Evolutionary conservation across 53 echinoderm and acorn worm genomes (phyloP), one percentile per base, ranked within the genome.

Genomic region (Luidia sarsii): DNA sequence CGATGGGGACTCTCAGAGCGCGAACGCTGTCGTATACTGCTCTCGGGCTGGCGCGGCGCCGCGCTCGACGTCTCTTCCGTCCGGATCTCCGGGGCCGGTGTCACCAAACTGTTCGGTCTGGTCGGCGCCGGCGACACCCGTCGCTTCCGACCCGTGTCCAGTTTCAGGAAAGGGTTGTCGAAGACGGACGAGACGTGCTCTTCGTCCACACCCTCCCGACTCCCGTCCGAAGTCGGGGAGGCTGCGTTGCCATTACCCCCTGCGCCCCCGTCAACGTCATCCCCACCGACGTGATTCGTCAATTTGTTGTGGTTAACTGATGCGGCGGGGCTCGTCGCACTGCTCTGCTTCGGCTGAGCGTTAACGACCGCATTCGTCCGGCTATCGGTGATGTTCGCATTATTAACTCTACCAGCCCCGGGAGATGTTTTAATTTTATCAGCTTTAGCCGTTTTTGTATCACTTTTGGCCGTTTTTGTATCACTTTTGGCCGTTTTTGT

Each of bases 151-250:
- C 77, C 62, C n/a, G 56, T 39, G 43, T 97, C 99, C 38, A 81
- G 70, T 38, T 82, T 91, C 39, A 94, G 65, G 83, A 97, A 97
- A 10, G 94, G 94, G 50, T 97, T 97, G 25, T 97, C 65, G 11
- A 82, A 89, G 1, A 97, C 99, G 10, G 94, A 88, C 13, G 87
- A 49, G 38, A 85, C 85, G 59, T 97, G 99, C 70, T 94, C 99
- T 39, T 97, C 99, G 19, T 89, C 94, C 23, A 97, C 99, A n/a
- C 96, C 92, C 54, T 83, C 71, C 24, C 50, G 57, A 0, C 37
- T 43, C 20, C 48, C 64, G 10, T 36, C 32, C 3, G 54, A 54
- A 39, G 38, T 28, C 45, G 20, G 3, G n/a, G n/a, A n/a, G n/a
- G n/a, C n/a, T n/a, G n/a, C n/a, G n/a, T n/a, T n/a, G n/a, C n/a